phyloP scores from a whole-genome alignment of 2,888 invertebrate genomes.

The Acleris holmiana region DNA sequence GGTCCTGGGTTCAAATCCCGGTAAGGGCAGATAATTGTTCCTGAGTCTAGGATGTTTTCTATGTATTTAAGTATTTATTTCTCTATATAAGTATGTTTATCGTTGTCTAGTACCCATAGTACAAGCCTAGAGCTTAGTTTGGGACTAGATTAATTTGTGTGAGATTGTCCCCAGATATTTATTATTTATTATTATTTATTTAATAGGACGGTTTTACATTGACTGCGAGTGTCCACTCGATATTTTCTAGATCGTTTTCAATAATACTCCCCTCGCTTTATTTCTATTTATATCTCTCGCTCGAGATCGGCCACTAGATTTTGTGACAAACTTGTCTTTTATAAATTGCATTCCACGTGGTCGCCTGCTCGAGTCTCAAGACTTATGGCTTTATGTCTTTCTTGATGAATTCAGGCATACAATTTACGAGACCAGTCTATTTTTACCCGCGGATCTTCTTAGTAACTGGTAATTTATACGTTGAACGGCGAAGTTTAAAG shows the following conservation, averaged over 20 bases:
- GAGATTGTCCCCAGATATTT: no score
- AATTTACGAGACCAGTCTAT: constrained; percentile 37
- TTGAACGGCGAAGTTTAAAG: constrained; percentile 20
- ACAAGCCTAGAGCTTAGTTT: no score
- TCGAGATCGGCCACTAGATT: constrained; percentile 65
- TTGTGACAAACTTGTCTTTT: constrained; percentile 67
- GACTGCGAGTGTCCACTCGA: constrained; percentile 21
- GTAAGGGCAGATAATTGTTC: no score
- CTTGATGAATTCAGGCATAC: constrained; percentile 70
- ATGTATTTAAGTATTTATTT: no score
- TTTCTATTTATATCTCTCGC: constrained; percentile 46
- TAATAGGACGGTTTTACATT: background rate
- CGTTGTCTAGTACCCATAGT: no score
- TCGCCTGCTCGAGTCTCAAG: constrained; percentile 56
- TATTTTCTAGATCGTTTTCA: constrained; percentile 34
- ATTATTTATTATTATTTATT: no score
- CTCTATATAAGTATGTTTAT: no score
- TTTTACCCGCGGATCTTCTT: constrained; percentile 24
- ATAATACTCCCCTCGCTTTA: constrained; percentile 42
- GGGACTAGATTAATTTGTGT: no score
- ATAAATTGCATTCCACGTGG: constrained; percentile 74
- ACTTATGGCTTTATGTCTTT: constrained; percentile 69
- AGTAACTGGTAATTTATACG: constrained; percentile 26
- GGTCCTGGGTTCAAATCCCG: no score
- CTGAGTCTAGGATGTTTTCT: no score